Evolutionary conservation across 92 coral and sea anemone species (phyloP), one percentile per base, ranked within the genome.

Genomic region (Epizoanthus ramosus): DNA sequence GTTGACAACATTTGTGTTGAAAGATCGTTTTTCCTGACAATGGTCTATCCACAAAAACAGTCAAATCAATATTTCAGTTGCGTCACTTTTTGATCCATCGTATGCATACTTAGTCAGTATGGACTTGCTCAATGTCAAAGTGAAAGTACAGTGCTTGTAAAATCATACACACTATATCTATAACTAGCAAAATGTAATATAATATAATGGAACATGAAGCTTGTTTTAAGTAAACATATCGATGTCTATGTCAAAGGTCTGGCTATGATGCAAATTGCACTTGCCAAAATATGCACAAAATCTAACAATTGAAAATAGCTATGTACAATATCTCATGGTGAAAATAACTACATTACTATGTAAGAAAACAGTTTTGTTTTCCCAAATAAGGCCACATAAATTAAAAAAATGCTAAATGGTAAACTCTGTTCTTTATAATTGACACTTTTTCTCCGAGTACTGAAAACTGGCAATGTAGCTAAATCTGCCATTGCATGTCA

Each of bases 161-260:
- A 18, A 60, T 35, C 57, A 19, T 59, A 45, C 33, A n/a, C 21
- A 75, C 15, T 37, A 18, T 17, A 74, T 17, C 33, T 74, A 15
- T 2, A 35, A 7, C 7, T 54, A 18, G 8, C 57, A 73, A 57
- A 74, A 16, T 23, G 57, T 74, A 16, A n/a, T 75, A 23, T 6
- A 18, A 50, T 47, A 24, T 25, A 50, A 53, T 18, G 9, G 41
- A 17, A 19, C 47, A 16, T 16, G 15, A 9, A 15, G 16, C 15
- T 43, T 10, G 8, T 15, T 39, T 28, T 75, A 59, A 41, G 37
- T 63, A 39, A 37, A 77, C 57, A 61, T 69, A 41, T 45, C 71
- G 23, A 76, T 6, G 25, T 61, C 60, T 61, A 33, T 71, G 58
- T 61, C 65, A 74, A 74, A 74, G 28, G 79, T 73, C 63, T 57